phyloP scores from a whole-genome alignment of 2,888 invertebrate genomes.

The Resseliella maxima region DNA sequence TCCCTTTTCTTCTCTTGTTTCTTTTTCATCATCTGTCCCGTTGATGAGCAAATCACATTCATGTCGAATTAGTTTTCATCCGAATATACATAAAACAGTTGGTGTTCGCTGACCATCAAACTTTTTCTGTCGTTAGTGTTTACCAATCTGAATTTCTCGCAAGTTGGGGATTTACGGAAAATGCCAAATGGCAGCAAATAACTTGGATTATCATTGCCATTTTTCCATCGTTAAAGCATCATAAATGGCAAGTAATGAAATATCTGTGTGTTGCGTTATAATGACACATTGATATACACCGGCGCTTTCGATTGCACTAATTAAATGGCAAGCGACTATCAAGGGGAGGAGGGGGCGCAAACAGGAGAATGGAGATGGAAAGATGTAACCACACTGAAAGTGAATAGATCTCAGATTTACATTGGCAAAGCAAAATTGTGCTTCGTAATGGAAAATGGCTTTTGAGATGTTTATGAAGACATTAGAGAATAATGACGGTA shows the following conservation, averaged over 20 bases:
- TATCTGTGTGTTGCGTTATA: background rate
- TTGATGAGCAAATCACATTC: background rate
- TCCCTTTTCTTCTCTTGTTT: background rate
- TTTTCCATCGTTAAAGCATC: constrained; percentile 42
- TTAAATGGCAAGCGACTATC: constrained; percentile 49
- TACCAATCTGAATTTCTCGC: background rate
- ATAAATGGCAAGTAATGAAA: constrained; percentile 36
- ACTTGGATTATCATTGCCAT: constrained; percentile 41
- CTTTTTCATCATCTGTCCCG: background rate
- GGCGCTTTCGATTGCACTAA: constrained; percentile 48
- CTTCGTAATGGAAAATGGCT: constrained; percentile 31
- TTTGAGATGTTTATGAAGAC: constrained; percentile 49
- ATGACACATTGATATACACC: constrained; percentile 49
- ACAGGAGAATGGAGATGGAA: background rate
- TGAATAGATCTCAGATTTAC: background rate
- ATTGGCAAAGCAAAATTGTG: background rate
- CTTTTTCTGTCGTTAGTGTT: background rate
- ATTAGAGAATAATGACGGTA: constrained; percentile 45
- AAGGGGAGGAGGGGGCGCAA: background rate
- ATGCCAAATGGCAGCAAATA: background rate
- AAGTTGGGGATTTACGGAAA: background rate
- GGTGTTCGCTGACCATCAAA: background rate
- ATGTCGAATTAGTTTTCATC: background rate
- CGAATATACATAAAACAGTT: background rate
- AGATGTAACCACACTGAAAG: background rate